A percentile compares a stretch with the other conserved stretches of the same genome.
phyloP scores from a whole-genome alignment of 1,140 invertebrate genomes.

The Caenorhabditis remanei region DNA sequence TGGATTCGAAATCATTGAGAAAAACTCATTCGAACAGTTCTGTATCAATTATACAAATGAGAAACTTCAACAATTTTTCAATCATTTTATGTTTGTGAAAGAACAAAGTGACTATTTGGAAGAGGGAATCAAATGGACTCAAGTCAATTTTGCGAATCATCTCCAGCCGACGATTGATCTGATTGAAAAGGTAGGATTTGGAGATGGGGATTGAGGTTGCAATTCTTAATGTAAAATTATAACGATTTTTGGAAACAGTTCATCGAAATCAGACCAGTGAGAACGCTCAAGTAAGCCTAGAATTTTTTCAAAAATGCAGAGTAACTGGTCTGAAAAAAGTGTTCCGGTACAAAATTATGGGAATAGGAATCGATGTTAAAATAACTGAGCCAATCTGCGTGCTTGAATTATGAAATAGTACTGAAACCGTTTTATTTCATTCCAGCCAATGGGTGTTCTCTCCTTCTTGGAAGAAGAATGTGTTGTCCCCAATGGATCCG shows the following conservation, averaged over 20 bases:
- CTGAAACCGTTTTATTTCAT: too few relatives aligned
- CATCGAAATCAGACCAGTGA: too few relatives aligned
- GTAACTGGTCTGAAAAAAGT: too few relatives aligned
- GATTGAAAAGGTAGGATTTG: constrained; percentile 91
- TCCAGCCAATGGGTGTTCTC: constrained; percentile 97
- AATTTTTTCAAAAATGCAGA: too few relatives aligned
- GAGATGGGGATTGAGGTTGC: background rate
- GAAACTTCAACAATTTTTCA: constrained; percentile 98
- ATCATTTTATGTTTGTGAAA: constrained; percentile 99
- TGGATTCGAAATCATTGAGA: constrained; percentile 96
- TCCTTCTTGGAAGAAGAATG: constrained; percentile 99
- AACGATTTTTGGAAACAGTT: too few relatives aligned
- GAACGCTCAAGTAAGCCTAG: too few relatives aligned
- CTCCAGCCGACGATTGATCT: constrained; percentile 96
- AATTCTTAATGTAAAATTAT: background rate
- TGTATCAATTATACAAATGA: constrained; percentile 99
- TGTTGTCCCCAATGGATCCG: constrained; percentile 99
- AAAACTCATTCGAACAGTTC: constrained; percentile 98
- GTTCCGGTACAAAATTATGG: too few relatives aligned
- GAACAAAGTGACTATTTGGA: constrained; percentile 97
- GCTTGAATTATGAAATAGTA: too few relatives aligned
- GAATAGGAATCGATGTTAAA: too few relatives aligned
- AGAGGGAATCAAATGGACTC: constrained; percentile 86
- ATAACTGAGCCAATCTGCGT: too few relatives aligned
- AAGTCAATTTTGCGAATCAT: constrained; percentile 99